Evolutionary conservation across 2,888 invertebrate species (phyloP).

Genomic region (Cephus nigrinus): DNA sequence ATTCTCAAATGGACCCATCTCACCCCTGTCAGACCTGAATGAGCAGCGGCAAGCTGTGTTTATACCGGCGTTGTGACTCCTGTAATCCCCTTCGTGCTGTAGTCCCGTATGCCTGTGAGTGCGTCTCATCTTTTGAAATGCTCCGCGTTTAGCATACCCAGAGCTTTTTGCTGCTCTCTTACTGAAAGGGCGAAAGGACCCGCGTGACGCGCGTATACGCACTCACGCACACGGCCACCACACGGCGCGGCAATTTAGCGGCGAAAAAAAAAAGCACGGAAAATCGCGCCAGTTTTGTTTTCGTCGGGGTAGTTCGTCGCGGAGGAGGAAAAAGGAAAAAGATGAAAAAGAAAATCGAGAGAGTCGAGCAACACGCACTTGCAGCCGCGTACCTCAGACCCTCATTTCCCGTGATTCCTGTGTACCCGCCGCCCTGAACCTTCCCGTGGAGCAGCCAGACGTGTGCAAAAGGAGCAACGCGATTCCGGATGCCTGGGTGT

Average conservation of each 20-base stretch:
- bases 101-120: constrained; percentile 9
- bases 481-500: neutral
- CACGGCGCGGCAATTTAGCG: constrained; percentile 33
- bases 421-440: neutral
- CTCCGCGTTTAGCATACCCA: constrained; percentile 36
- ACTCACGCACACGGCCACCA: constrained; percentile 27
- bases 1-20: constrained; percentile 52
- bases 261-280: constrained; percentile 19
- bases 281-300: neutral
- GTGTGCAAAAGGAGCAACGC: neutral
- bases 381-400: neutral
- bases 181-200: constrained; percentile 1
- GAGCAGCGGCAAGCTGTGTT: constrained; percentile 47
- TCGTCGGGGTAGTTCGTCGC: neutral
- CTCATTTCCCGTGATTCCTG: neutral
- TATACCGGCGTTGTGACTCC: constrained; percentile 53
- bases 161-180: constrained; percentile 23
- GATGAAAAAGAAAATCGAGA: neutral
- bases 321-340: neutral
- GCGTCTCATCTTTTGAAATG: constrained; percentile 34
- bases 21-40: constrained; percentile 47
- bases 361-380: neutral
- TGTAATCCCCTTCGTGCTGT: constrained; percentile 31
- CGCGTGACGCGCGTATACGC: neutral
- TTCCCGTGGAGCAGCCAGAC: neutral